Evolutionary conservation across 2,113 vertebrate species (phyloP).

Genomic region (Acanthisitta chloris): DNA sequence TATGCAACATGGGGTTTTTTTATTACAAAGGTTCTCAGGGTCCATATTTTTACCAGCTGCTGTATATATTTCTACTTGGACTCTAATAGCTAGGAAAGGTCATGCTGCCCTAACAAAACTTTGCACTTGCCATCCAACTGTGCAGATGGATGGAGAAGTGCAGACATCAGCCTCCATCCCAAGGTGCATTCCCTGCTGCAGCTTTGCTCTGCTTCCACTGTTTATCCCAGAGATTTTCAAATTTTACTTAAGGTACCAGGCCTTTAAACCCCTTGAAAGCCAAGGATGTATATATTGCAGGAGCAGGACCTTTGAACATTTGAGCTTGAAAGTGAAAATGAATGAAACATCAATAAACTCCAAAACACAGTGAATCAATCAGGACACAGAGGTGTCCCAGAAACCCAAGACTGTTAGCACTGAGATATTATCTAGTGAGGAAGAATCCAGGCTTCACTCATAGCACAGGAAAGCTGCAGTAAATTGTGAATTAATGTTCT

Average conservation of each 20-base stretch:
- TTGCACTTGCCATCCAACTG: not conserved
- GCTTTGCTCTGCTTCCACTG: not conserved
- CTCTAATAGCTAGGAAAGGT: not conserved
- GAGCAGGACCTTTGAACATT: not conserved
- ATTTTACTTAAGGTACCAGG: not conserved
- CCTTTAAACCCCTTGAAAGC: not conserved
- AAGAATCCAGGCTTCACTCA: not conserved
- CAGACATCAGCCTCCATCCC: not conserved
- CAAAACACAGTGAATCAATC: not conserved
- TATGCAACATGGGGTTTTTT: not conserved
- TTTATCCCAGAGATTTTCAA: accelerated
- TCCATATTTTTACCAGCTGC: not conserved
- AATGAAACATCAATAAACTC: not conserved
- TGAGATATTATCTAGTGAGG: not conserved
- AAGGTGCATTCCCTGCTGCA: accelerated
- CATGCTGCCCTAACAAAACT: not conserved
- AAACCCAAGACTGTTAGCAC: not conserved
- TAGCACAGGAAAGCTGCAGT: not conserved
- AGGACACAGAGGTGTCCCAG: not conserved
- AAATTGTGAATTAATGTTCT: slow-evolving; percentile 30
- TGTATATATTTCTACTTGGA: not conserved
- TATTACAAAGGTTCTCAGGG: not conserved
- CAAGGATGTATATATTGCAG: not conserved
- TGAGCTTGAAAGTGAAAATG: not conserved
- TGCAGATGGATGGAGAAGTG: accelerated